A percentile compares a stretch with the other conserved stretches of the same genome.
phyloP scores from a whole-genome alignment of 64 coral and sea anemone species.

The Stylophora pistillata region DNA sequence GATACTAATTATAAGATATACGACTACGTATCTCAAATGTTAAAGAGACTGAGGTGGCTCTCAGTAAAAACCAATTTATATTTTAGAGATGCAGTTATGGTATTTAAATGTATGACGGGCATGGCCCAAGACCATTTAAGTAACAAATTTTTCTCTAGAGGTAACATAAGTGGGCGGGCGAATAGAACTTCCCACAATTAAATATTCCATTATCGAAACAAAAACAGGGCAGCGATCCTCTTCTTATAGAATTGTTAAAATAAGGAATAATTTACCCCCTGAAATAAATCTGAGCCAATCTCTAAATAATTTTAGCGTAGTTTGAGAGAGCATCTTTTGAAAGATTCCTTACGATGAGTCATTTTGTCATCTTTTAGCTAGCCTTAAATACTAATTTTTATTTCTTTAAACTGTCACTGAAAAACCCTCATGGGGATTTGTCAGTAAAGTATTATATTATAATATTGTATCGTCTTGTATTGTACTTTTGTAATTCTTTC shows the following conservation, averaged over 20 bases:
- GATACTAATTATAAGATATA: slow-evolving; percentile 14
- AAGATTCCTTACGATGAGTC: slow-evolving; percentile 2
- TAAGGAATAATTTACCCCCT: slow-evolving; percentile 13
- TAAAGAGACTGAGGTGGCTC: slow-evolving; percentile 6
- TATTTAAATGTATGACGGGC: background rate
- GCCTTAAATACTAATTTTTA: background rate
- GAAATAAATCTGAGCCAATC: slow-evolving; percentile 14
- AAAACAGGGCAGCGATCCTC: background rate
- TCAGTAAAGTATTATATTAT: background rate
- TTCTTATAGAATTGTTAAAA: slow-evolving; percentile 10
- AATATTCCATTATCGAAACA: slow-evolving; percentile 17
- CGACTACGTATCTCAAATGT: background rate
- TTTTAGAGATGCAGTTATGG: background rate
- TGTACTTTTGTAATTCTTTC: no score
- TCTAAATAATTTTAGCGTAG: background rate
- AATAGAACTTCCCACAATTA: background rate
- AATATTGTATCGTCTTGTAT: no score
- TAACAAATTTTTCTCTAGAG: slow-evolving; percentile 4
- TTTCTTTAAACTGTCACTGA: background rate
- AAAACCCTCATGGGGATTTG: background rate
- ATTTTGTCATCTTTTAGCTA: background rate
- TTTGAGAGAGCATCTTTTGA: slow-evolving; percentile 10
- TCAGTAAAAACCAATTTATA: slow-evolving; percentile 20
- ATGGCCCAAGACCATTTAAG: background rate
- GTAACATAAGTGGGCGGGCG: slow-evolving; percentile 18